phyloP scores from a whole-genome alignment of 2,888 invertebrate genomes.

The Drosophila austrosaltans region DNA sequence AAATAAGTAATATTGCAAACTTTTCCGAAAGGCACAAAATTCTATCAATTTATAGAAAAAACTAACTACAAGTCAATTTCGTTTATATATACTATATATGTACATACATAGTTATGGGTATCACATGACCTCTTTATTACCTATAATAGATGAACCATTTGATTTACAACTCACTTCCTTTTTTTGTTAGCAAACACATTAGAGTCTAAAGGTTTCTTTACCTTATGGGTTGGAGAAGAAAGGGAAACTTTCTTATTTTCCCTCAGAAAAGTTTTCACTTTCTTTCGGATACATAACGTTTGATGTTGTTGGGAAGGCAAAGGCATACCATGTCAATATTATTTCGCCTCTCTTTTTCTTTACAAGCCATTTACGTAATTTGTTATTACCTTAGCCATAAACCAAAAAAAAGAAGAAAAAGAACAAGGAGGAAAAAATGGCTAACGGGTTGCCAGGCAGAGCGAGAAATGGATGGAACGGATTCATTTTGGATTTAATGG shows the following conservation, averaged over 20 bases:
- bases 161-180: conserved; percentile 63
- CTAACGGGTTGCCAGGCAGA: conserved; percentile 11
- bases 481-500: conserved; percentile 40
- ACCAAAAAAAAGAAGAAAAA: conserved; percentile 33
- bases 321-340: conserved; percentile 52
- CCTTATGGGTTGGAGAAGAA: neutral
- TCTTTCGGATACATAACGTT: conserved; percentile 4
- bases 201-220: conserved; percentile 4
- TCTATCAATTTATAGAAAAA: too few relatives aligned
- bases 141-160: conserved; percentile 24
- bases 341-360: conserved; percentile 39
- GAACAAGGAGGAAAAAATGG: neutral
- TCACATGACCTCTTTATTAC: neutral
- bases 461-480: neutral
- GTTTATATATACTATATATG: too few relatives aligned
- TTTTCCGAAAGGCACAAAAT: too few relatives aligned
- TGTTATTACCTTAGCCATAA: conserved; percentile 70
- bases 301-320: conserved; percentile 14
- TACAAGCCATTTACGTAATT: conserved; percentile 78
- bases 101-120: too few relatives aligned
- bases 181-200: conserved; percentile 7
- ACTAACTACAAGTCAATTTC: too few relatives aligned
- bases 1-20: too few relatives aligned
- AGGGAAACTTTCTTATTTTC: conserved; percentile 22
- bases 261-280: conserved; percentile 30